Evolutionary conservation across 2,888 invertebrate species (phyloP).

Genomic region (Melanostoma mellinum): DNA sequence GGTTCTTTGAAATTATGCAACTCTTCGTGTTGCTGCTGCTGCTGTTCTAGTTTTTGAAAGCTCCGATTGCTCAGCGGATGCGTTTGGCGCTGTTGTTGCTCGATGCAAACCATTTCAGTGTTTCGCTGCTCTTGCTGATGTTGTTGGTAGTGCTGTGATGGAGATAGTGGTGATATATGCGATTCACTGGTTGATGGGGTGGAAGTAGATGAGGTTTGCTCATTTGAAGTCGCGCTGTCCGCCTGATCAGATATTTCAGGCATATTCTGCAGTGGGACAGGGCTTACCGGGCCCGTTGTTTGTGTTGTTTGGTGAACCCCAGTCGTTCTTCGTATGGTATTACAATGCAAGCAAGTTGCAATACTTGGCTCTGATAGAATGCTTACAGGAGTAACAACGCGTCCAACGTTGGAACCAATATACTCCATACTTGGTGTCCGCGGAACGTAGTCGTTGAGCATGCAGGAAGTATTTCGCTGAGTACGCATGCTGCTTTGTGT

Average conservation of each 20-base stretch:
- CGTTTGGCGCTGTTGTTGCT: constrained; percentile 72
- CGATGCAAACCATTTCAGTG: constrained; percentile 48
- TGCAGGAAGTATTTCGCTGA: constrained; percentile 53
- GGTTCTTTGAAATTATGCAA: constrained; percentile 47
- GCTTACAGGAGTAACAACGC: constrained; percentile 76
- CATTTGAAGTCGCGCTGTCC: constrained; percentile 58
- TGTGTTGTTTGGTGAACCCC: constrained; percentile 82
- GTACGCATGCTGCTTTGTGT: constrained; percentile 25
- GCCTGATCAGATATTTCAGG: constrained; percentile 45
- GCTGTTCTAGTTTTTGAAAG: constrained; percentile 43
- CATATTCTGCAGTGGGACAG: constrained; percentile 78
- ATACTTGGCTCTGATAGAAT: constrained; percentile 74
- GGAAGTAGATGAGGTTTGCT: constrained; percentile 66
- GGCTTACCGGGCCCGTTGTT: constrained; percentile 82
- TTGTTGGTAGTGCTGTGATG: constrained; percentile 66
- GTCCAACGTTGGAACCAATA: constrained; percentile 73
- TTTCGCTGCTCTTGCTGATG: constrained; percentile 69
- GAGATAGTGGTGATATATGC: constrained; percentile 74
- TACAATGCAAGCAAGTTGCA: constrained; percentile 81
- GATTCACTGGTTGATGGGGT: constrained; percentile 76
- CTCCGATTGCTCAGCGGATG: constrained; percentile 22
- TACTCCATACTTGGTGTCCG: constrained; percentile 76
- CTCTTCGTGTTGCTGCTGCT: constrained; percentile 49
- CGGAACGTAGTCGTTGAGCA: constrained; percentile 74
- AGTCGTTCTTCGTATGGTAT: constrained; percentile 80